Evolutionary conservation across 2,888 invertebrate species (phyloP), one percentile per base, ranked within the genome.

Genomic region (Rhingia rostrata): DNA sequence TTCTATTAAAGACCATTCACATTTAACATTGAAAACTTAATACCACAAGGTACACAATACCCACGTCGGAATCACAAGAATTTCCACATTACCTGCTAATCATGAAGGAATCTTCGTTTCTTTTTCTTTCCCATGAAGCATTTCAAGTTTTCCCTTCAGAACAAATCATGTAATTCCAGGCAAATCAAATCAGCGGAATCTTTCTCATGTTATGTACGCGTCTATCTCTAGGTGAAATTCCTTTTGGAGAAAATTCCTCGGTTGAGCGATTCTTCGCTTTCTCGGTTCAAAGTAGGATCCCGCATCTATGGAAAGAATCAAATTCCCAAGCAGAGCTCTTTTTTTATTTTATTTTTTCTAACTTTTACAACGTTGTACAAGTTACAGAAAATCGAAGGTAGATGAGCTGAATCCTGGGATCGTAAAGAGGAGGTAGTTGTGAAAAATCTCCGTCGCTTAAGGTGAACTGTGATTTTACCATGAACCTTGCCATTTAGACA

Each of bases 391-490:
- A 9, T 12, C 35, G 4, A 14, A 14, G 32, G 49, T 22, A 12
- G 14, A 41, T 12, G 30, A 47, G 22, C 45, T 49, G 49, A 22
- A 22, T 22, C 22, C 22, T 22, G 2, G 47, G 47, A 9, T 4
- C n/a, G 14, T 22, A 2, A 2, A 22, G 22, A 22, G 35, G 41
- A 14, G n/a, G 0, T 12, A 22, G 10, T 30, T 49, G 35, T 10
- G 37, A 33, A 14, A 49, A 45, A 73, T 63, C 5, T 43, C 14
- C 12, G 10, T 32, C 12, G 45, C 63, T 73, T 32, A 41, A 54
- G 74, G 56, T 64, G 56, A 47, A 64, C 64, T 58, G 74, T 74
- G 56, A 74, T 74, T 74, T 49, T 9, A 41, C 39, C 56, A 49
- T 64, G 47, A 56, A 41, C 33, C 54, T 22, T 53, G 35, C 10